Conservation (phyloP, 2,113 vertebrate genomes). For the Phyllostomus discolor region DNA sequence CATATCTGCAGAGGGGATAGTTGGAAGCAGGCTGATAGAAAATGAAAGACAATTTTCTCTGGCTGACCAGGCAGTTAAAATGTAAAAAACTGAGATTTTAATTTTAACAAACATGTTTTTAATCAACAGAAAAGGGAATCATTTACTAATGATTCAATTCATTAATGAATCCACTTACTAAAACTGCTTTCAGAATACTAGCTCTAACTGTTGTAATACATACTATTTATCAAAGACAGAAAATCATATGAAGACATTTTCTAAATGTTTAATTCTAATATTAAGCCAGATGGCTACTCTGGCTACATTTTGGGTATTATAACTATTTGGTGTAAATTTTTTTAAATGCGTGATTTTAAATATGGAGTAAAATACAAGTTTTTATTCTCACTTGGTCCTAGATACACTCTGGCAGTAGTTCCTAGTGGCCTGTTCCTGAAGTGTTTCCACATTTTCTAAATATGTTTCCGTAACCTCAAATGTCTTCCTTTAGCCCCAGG, state of each 20-base stretch:
- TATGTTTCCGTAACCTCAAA: neutral
- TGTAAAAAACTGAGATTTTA: neutral
- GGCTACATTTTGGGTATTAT: neutral
- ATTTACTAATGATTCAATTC: constrained; percentile 10
- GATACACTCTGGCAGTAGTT: neutral
- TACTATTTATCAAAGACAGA: constrained; percentile 5
- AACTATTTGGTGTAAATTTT: too few relatives aligned
- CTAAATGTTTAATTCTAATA: neutral
- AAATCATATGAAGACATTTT: neutral
- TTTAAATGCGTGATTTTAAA: neutral
- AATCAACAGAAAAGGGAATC: neutral
- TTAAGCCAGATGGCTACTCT: neutral
- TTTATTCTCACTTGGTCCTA: neutral
- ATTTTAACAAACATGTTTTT: neutral
- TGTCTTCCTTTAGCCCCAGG: neutral
- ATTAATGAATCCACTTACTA: constrained; percentile 11
- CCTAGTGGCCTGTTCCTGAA: neutral
- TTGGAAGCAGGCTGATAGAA: neutral
- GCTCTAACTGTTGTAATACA: neutral
- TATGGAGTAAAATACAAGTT: neutral
- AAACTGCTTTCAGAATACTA: neutral
- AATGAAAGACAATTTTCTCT: neutral
- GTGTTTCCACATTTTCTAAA: neutral
- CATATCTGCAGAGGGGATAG: neutral
- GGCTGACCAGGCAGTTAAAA: neutral